These are phyloP conservation scores for Dendronephthya gigantea DNA, from an alignment of 64 coral and sea anemone species.

Conservation along the genomic window DNA sequence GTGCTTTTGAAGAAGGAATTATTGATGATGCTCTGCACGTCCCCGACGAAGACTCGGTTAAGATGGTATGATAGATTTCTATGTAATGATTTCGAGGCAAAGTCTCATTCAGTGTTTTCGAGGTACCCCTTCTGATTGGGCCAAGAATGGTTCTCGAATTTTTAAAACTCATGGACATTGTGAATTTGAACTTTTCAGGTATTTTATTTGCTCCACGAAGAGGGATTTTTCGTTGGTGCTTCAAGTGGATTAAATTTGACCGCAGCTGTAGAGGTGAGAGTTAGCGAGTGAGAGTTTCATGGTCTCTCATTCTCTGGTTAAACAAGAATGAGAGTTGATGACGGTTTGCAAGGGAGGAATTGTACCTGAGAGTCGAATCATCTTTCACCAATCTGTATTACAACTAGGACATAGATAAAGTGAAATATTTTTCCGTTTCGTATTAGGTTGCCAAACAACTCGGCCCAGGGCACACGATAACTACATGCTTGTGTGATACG, in stretches of 20 bases:
- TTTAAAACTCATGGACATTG: no score
- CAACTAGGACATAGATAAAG: neutral
- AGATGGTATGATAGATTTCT: conserved; percentile 51
- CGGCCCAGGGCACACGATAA: conserved; percentile 70
- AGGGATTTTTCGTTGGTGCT: conserved; percentile 82
- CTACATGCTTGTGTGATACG: conserved; percentile 81
- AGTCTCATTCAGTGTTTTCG: neutral
- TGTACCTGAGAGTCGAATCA: neutral
- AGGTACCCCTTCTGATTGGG: no score
- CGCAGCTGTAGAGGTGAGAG: conserved; percentile 61
- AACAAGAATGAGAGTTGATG: neutral
- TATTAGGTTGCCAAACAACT: conserved; percentile 64
- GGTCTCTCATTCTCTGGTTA: no score
- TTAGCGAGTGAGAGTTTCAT: no score
- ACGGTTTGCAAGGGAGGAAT: no score
- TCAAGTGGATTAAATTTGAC: conserved; percentile 77
- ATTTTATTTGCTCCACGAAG: conserved; percentile 74
- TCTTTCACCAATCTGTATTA: no score
- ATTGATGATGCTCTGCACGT: conserved; percentile 90
- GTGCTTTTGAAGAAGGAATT: conserved; percentile 36
- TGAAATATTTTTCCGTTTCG: conserved; percentile 2
- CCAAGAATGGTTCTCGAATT: no score
- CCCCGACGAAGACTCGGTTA: conserved; percentile 67
- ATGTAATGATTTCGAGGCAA: neutral
- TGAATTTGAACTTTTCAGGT: conserved; percentile 32